A percentile compares a stretch with the other conserved stretches of the same genome.
Evolutionary conservation across 2,113 vertebrate genomes (phyloP).

Genomic region (Ellobius talpinus): DNA sequence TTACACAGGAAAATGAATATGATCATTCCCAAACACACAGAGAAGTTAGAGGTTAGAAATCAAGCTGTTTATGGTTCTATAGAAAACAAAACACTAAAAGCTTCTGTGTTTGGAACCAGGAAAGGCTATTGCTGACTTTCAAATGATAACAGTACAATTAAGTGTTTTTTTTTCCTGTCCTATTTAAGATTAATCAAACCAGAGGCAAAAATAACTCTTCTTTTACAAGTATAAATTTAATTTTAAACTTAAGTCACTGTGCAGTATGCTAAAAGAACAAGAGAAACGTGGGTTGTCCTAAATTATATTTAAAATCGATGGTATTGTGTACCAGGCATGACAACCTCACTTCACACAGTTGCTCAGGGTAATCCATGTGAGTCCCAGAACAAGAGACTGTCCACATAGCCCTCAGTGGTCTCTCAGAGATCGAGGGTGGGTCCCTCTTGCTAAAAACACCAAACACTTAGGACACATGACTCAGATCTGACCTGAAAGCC

Average conservation of each 20-base stretch:
- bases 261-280: neutral
- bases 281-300: neutral
- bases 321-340: neutral
- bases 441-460: neutral
- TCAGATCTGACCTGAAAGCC: neutral
- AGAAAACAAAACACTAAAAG: neutral
- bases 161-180: neutral
- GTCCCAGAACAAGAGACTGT: neutral
- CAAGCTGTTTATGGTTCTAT: neutral
- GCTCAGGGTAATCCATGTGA: neutral
- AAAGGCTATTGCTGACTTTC: neutral
- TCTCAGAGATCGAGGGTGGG: neutral
- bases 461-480: neutral
- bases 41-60: neutral
- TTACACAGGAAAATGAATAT: neutral
- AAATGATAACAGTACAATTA: constrained; percentile 2
- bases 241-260: constrained; percentile 7
- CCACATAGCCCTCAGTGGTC: neutral
- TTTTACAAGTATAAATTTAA: constrained; percentile 34
- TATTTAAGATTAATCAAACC: neutral
- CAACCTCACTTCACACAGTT: neutral
- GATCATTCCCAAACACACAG: neutral
- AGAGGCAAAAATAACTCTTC: constrained; percentile 17
- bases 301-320: neutral
- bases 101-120: neutral